Percentiles rank a stretch among this genome's conserved stretches.
Conservation (phyloP, 1,140 invertebrate genomes). For the Maconellicoccus hirsutus region DNA sequence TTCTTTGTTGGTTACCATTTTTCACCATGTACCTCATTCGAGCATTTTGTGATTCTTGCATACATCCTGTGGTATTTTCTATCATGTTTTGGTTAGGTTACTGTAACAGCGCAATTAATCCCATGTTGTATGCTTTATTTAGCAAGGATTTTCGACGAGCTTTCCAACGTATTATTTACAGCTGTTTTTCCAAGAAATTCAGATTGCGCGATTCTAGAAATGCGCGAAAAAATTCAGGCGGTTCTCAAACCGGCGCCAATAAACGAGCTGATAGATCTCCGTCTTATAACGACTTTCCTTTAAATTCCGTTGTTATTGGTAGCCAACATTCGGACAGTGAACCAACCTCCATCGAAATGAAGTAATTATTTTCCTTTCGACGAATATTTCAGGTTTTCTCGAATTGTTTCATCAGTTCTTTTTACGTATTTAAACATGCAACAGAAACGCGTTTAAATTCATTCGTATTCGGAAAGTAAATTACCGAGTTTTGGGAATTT, state of each 20-base stretch:
- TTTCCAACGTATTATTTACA: slow-evolving; percentile 81
- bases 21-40: slow-evolving; percentile 84
- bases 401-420: too few relatives aligned
- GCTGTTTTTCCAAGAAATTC: slow-evolving; percentile 49
- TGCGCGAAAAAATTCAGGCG: slow-evolving; percentile 47
- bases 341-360: slow-evolving; percentile 28
- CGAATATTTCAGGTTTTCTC: too few relatives aligned
- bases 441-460: too few relatives aligned
- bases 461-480: too few relatives aligned
- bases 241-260: slow-evolving; percentile 41
- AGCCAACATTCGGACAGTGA: slow-evolving; percentile 38
- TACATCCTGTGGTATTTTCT: slow-evolving; percentile 69
- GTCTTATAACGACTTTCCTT: slow-evolving; percentile 32
- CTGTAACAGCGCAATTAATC: slow-evolving; percentile 90
- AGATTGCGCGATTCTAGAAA: slow-evolving; percentile 16
- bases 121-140: slow-evolving; percentile 82
- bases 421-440: too few relatives aligned
- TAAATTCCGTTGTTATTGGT: slow-evolving; percentile 17
- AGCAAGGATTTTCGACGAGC: slow-evolving; percentile 85
- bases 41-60: slow-evolving; percentile 68
- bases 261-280: slow-evolving; percentile 29
- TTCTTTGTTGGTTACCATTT: slow-evolving; percentile 88
- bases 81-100: slow-evolving; percentile 95
- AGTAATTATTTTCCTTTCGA: neutral
- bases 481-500: too few relatives aligned